These are phyloP conservation scores for Rhorus exstirpatorius DNA, from an alignment of 2,888 invertebrate species.

Conservation along the genomic window DNA sequence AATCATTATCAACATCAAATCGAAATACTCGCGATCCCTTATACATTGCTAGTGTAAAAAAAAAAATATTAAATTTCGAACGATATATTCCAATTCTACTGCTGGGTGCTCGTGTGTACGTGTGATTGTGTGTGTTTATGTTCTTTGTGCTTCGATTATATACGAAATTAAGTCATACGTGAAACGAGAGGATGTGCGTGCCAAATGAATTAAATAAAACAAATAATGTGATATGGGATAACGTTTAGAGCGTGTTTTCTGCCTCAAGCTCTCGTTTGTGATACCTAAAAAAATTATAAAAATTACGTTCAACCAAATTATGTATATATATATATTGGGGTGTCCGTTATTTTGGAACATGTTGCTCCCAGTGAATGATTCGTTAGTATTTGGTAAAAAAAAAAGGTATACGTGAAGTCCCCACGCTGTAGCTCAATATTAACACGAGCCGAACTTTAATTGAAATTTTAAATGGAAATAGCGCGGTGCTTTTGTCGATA, in stretches of 20 bases:
- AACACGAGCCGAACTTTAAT: too few relatives aligned
- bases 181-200: conserved; percentile 73
- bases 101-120: conserved; percentile 73
- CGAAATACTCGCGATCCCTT: conserved; percentile 4
- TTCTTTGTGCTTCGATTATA: conserved; percentile 64
- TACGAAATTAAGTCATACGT: conserved; percentile 67
- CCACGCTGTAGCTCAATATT: too few relatives aligned
- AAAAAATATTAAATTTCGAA: conserved; percentile 48
- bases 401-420: too few relatives aligned
- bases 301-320: conserved; percentile 9
- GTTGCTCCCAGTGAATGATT: too few relatives aligned
- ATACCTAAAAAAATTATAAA: conserved; percentile 52
- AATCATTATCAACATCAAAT: conserved; percentile 19
- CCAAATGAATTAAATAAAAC: conserved; percentile 53
- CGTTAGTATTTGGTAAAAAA: too few relatives aligned
- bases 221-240: conserved; percentile 55
- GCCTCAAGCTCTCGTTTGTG: conserved; percentile 58
- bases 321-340: too few relatives aligned
- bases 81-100: conserved; percentile 69
- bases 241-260: conserved; percentile 55
- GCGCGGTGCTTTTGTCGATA: too few relatives aligned
- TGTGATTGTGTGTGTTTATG: too few relatives aligned
- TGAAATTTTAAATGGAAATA: too few relatives aligned
- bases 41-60: not conserved
- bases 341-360: too few relatives aligned